Evolutionary conservation across 2,888 invertebrate genomes (phyloP), one percentile per base, ranked within the genome.

Genomic region (Hirtodrosophila alboralis): DNA sequence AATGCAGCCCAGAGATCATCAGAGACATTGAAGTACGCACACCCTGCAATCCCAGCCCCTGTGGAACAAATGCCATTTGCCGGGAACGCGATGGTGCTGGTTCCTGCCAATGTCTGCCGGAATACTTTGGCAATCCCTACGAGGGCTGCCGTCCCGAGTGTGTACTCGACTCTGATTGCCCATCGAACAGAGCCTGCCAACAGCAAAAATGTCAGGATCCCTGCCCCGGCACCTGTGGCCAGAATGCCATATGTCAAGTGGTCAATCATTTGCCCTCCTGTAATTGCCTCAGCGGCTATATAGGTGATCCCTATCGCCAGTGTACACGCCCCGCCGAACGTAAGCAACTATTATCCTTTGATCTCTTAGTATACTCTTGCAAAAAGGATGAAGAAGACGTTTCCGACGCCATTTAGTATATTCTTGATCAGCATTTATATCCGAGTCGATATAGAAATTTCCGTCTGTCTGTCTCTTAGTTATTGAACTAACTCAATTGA

Each of bases 51-150:
- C 93, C 93, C 51, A 93, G 93, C 36, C 93, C 93, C 1, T 93
- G 94, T 77, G 93, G 94, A 38, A 91, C 94, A 12, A 95, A 96
- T 89, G 95, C 96, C 21, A 91, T 92, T 63, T 96, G 96, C 87
- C 92, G 92, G 84, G 93, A 93, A 84, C 93, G 92, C 59, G 92
- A 92, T 77, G 93, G 92, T 52, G 94, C 92, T 28, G 94, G 93
- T 26, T 92, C 94, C 3, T 96, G 96, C 81, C 91, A 93, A 62
- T 96, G 96, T 89, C 91, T 94, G 44, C 91, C 92, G 4, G 94
- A 94, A 43, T 95, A 94, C 88, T 93, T 93, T 72, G 96, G 96
- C 56, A 95, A 96, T 90, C 95, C 96, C 5, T 95, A 95, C 73
- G 94, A 94, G 88, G 93, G 93, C 5, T 95, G 95, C 83, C 92